These are phyloP conservation scores for Nothobranchius kuhntae DNA, from an alignment of 2,113 vertebrate genomes.

Conservation along the genomic window DNA sequence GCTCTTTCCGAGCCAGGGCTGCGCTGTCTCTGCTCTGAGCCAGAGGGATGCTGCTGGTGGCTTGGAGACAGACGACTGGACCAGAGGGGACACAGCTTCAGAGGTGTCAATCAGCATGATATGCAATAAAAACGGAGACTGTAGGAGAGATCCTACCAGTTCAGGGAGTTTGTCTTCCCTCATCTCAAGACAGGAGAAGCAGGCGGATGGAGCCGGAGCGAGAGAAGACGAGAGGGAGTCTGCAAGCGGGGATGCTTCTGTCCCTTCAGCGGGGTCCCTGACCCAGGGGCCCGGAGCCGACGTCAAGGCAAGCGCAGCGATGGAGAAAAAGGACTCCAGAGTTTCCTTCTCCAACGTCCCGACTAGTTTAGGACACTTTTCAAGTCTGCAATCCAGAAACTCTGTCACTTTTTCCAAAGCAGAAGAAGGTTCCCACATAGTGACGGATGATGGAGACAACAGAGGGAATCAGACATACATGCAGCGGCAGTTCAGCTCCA, in stretches of 20 bases:
- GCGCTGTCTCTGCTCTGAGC: conserved; percentile 54
- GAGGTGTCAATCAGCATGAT: conserved; percentile 72
- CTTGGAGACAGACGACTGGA: conserved; percentile 36
- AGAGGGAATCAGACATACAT: conserved; percentile 89
- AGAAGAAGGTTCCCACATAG: conserved; percentile 81
- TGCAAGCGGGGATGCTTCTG: conserved; percentile 74
- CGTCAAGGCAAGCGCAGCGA: conserved; percentile 64
- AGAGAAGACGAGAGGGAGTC: conserved; percentile 55
- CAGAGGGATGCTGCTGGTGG: conserved; percentile 62
- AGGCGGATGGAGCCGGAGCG: conserved; percentile 63
- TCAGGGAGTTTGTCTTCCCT: conserved; percentile 79
- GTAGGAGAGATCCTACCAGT: conserved; percentile 77
- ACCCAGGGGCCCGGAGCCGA: conserved; percentile 65
- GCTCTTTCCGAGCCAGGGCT: conserved; percentile 60
- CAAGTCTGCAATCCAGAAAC: conserved; percentile 61
- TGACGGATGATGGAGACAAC: conserved; percentile 81
- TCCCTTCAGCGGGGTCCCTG: conserved; percentile 61
- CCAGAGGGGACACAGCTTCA: conserved; percentile 39
- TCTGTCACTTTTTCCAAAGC: conserved; percentile 74
- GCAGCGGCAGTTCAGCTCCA: conserved; percentile 94
- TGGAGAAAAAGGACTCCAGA: conserved; percentile 82
- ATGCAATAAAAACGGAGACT: conserved; percentile 85
- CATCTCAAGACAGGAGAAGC: conserved; percentile 74
- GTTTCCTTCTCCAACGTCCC: conserved; percentile 83
- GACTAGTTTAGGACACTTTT: conserved; percentile 60